phyloP scores from a whole-genome alignment of 2,888 invertebrate species.

The Nyleta sp. region DNA sequence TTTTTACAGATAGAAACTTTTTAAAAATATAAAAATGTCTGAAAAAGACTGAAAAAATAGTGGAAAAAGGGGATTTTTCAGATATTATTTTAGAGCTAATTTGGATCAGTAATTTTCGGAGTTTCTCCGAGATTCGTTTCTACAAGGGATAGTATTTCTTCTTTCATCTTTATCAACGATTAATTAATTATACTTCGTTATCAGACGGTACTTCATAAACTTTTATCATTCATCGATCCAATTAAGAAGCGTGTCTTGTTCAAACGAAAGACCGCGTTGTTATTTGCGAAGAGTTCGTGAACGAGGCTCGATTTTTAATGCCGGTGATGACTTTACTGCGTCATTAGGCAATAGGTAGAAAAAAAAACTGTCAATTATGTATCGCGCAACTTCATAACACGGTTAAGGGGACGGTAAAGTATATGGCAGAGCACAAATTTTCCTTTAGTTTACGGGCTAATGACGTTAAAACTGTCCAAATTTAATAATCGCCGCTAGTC shows the following conservation, averaged over 20 bases:
- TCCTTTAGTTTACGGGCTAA: slow-evolving; percentile 18
- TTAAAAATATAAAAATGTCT: too few relatives aligned
- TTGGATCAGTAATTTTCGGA: too few relatives aligned
- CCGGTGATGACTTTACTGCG: neutral
- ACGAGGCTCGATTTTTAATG: neutral
- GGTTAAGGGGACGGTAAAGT: slow-evolving; percentile 30
- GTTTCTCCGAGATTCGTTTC: too few relatives aligned
- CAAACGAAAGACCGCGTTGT: neutral
- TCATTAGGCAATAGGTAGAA: slow-evolving; percentile 10
- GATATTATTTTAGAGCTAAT: too few relatives aligned
- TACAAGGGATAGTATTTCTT: too few relatives aligned
- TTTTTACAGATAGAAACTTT: too few relatives aligned
- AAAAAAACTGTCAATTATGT: slow-evolving; percentile 35
- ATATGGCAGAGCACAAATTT: slow-evolving; percentile 33
- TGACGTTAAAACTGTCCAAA: slow-evolving; percentile 40
- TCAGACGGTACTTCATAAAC: too few relatives aligned
- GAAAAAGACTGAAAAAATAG: too few relatives aligned
- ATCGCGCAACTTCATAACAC: slow-evolving; percentile 26
- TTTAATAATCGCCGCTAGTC: slow-evolving; percentile 33
- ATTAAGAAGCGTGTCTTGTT: neutral
- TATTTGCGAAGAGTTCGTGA: neutral
- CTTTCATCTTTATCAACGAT: too few relatives aligned
- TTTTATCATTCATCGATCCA: too few relatives aligned
- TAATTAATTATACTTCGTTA: too few relatives aligned
- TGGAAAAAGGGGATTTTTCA: too few relatives aligned